Conservation (phyloP, 2,113 vertebrate genomes). For the Centropus bengalensis region DNA sequence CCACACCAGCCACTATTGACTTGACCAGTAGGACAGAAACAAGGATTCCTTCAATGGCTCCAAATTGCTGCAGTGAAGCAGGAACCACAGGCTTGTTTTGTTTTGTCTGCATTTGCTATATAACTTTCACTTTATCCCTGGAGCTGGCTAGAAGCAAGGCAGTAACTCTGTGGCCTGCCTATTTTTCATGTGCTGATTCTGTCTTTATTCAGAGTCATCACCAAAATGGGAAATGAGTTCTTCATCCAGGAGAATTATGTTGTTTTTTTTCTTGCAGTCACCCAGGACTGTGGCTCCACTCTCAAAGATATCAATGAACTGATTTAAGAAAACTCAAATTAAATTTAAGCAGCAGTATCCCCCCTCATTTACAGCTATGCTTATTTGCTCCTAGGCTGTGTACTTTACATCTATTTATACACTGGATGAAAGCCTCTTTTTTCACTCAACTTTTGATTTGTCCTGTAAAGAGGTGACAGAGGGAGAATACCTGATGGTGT, state of each 20-base stretch:
- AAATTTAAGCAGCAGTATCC: not conserved
- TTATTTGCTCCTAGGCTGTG: not conserved
- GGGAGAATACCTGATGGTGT: not conserved
- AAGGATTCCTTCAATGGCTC: not conserved
- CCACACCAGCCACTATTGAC: not conserved
- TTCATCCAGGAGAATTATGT: not conserved
- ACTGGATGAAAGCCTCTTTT: not conserved
- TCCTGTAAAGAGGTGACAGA: not conserved
- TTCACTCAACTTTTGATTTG: not conserved
- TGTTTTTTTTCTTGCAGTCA: not conserved
- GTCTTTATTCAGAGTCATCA: not conserved
- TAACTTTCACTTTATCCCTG: not conserved
- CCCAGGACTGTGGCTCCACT: not conserved
- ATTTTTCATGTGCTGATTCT: not conserved
- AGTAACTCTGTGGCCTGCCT: not conserved
- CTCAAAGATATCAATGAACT: not conserved
- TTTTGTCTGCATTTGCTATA: not conserved
- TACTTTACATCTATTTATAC: not conserved
- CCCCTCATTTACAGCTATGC: not conserved
- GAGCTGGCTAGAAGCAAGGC: not conserved
- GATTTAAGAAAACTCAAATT: not conserved
- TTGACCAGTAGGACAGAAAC: not conserved
- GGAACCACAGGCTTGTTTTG: conserved; percentile 18
- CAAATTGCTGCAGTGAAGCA: not conserved
- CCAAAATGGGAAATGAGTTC: not conserved